Evolutionary conservation across 2,113 vertebrate genomes (phyloP).

Genomic region (Myotis lucifugus): DNA sequence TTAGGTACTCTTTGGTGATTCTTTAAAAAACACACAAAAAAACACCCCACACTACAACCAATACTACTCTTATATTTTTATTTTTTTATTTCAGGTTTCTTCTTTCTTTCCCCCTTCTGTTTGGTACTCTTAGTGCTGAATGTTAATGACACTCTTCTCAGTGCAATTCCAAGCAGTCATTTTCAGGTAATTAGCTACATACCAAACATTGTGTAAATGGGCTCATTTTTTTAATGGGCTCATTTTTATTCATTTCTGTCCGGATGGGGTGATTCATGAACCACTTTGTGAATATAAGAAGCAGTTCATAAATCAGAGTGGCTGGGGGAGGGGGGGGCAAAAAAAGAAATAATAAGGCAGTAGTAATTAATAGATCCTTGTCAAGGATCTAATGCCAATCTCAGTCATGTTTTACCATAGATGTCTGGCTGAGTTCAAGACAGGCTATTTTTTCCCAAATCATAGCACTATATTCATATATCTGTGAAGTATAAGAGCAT

Average conservation of each 20-base stretch:
- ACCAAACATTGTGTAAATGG: slow-evolving; percentile 60
- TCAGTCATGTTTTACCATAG: background rate
- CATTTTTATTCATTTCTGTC: slow-evolving; percentile 69
- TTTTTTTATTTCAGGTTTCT: background rate
- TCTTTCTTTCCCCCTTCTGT: background rate
- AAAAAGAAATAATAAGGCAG: background rate
- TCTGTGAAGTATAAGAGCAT: background rate
- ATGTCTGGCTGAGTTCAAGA: slow-evolving; percentile 15
- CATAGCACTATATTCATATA: background rate
- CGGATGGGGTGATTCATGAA: slow-evolving; percentile 54
- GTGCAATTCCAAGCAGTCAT: slow-evolving; percentile 1
- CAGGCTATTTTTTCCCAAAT: background rate
- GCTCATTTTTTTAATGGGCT: slow-evolving; percentile 52
- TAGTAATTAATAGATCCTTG: background rate
- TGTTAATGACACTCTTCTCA: slow-evolving; percentile 20
- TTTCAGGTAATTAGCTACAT: slow-evolving; percentile 66
- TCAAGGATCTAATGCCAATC: background rate
- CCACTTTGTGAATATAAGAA: slow-evolving; percentile 59
- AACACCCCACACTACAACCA: background rate
- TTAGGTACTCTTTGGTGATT: background rate
- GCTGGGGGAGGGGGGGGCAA: background rate
- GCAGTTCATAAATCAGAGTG: slow-evolving; percentile 57
- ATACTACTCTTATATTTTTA: background rate
- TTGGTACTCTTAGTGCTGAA: slow-evolving; percentile 37
- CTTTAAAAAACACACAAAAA: background rate